Percentiles rank a stretch among this genome's conserved stretches.
These are phyloP conservation scores for Alfaro cultratus DNA, from an alignment of 2,797 vertebrate genomes.

Conservation along the genomic window DNA sequence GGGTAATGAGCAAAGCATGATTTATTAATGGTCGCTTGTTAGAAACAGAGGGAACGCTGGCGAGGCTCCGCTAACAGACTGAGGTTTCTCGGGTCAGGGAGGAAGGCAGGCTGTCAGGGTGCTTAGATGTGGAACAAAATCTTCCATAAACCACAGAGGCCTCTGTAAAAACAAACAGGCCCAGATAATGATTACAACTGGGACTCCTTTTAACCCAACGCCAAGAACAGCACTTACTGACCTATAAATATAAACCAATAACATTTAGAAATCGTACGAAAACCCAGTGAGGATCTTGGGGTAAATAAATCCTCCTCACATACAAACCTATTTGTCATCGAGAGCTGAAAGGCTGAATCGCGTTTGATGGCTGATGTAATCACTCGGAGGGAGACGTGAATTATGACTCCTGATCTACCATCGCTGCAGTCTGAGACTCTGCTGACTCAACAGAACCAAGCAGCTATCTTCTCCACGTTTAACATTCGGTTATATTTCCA, in stretches of 20 bases:
- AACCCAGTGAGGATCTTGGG: conserved; percentile 10
- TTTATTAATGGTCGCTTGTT: conserved; percentile 77
- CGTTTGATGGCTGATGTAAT: conserved; percentile 65
- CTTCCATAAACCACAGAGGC: conserved; percentile 46
- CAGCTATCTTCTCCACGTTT: conserved; percentile 19
- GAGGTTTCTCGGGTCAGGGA: conserved; percentile 57
- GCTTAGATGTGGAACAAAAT: conserved; percentile 47
- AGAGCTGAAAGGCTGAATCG: conserved; percentile 54
- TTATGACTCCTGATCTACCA: conserved; percentile 46
- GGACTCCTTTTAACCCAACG: conserved; percentile 50
- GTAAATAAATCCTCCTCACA: conserved; percentile 45
- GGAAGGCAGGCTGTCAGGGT: conserved; percentile 36
- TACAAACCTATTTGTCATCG: conserved; percentile 55
- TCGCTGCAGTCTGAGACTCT: conserved; percentile 30
- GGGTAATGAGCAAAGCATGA: conserved; percentile 74
- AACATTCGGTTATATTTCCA: conserved; percentile 38
- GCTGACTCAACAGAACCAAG: conserved; percentile 60
- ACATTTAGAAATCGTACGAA: conserved; percentile 24
- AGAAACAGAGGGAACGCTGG: conserved; percentile 49
- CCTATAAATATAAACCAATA: conserved; percentile 43
- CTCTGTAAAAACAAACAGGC: conserved; percentile 59
- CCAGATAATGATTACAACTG: conserved; percentile 58
- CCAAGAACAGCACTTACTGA: conserved; percentile 35
- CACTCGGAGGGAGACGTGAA: conserved; percentile 47
- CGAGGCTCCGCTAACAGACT: conserved; percentile 41